Base-by-base conservation (phyloP, 1,140 invertebrate genomes). In the Drosophila athabasca region DNA sequence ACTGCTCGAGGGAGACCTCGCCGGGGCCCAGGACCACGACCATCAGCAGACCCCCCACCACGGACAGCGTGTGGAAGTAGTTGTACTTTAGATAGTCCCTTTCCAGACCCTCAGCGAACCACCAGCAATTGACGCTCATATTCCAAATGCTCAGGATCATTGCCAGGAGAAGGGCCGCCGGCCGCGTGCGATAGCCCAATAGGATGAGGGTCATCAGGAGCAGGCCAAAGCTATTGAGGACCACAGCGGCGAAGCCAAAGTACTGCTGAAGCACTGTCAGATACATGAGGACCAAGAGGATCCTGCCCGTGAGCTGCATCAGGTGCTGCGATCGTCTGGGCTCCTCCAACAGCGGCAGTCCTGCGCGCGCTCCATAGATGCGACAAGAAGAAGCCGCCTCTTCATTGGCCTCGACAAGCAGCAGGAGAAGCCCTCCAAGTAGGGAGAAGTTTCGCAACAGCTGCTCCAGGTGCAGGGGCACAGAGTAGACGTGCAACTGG, bases 1-100 rank as follows among this genome's bases (percentile, higher is more conserved):
- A 79, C 15, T 54, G 73, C 57, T 79, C 76, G 6, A 72, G 57
- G 6, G 67, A 79, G 11, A 76, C 61, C 8, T 52, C 17, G n/a
- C 73, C 67, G 2, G 73, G 67, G 31, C 73, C 76, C n/a, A 76
- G 54, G 3, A 71, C 61, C 3, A 76, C 72, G 5, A 78, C 61
- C 58, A 76, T 46, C 9, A 78, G n/a, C 9, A 76, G 31, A 1
- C 72, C 72, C 22, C 72, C 76, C 6, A 79, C 45, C 11, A 78
- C 70, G 1, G 64, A 78, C 8, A 67, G 39, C 0, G 66, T 62
- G 22, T 76, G 77, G n/a, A 81, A 80, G 45, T 43, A 29, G 29
- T 65, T 65, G 31, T 69, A 62, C 54, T 68, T 79, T 3, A 53
- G 9, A 8, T 52, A 19, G n/a, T 77, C 59, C 26, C 46, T n/a